Conservation (phyloP, 2,888 invertebrate species). For the Tetrapedia diversipes region DNA sequence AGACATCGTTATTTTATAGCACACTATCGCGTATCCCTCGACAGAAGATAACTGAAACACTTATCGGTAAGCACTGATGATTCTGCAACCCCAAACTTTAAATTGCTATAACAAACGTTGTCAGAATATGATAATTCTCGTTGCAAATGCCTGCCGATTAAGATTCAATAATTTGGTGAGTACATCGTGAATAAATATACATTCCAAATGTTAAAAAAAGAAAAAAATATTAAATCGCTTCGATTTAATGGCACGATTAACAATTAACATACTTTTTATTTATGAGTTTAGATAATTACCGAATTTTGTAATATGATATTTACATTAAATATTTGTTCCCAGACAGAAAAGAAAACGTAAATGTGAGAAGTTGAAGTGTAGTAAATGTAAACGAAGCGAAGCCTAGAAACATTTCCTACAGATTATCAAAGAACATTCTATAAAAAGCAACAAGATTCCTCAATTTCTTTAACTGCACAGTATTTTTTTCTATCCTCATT, state of each 20-base stretch:
- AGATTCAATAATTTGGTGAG: too few relatives aligned
- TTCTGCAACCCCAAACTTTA: constrained; percentile 47
- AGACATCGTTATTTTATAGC: constrained; percentile 1
- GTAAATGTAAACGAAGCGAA: constrained; percentile 83
- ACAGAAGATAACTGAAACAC: not conserved
- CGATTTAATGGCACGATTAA: not conserved
- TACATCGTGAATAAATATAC: too few relatives aligned
- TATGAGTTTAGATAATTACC: not conserved
- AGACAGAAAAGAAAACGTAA: not conserved
- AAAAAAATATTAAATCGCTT: too few relatives aligned
- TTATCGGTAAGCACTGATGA: constrained; percentile 20
- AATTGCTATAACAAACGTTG: constrained; percentile 20
- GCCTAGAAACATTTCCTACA: constrained; percentile 16
- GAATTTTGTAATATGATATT: not conserved
- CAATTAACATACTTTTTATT: not conserved
- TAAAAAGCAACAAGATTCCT: not conserved
- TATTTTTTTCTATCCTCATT: constrained; percentile 3
- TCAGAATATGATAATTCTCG: not conserved
- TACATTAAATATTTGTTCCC: too few relatives aligned
- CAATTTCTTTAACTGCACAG: not conserved
- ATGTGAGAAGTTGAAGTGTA: constrained; percentile 79
- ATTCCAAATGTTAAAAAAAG: too few relatives aligned
- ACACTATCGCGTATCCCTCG: constrained; percentile 3
- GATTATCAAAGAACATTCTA: not conserved
- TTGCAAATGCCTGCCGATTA: too few relatives aligned